Evolutionary conservation across 1,140 invertebrate genomes (phyloP).

Genomic region (Drosophila erecta): DNA sequence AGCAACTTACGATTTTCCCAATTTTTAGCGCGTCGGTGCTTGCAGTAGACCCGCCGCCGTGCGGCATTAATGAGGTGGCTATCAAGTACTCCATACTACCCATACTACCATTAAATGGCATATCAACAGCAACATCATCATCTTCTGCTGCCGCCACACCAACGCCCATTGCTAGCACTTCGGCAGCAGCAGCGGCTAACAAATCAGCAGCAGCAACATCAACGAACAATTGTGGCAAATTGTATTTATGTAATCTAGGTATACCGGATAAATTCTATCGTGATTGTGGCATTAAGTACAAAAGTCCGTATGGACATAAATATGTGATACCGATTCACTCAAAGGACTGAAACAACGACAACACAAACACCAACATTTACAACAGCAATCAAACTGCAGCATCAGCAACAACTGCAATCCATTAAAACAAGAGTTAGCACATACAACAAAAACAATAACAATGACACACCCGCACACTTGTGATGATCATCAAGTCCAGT

Average conservation of each 20-base stretch:
- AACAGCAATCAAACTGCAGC: conserved; percentile 46
- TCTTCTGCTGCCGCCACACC: conserved; percentile 46
- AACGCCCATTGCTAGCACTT: conserved; percentile 51
- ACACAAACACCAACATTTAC: conserved; percentile 50
- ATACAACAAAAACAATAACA: conserved; percentile 40
- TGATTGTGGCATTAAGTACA: conserved; percentile 92
- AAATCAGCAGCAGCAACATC: conserved; percentile 65
- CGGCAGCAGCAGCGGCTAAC: conserved; percentile 39
- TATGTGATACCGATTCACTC: conserved; percentile 94
- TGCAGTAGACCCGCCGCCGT: conserved; percentile 91
- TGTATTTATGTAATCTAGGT: conserved; percentile 94
- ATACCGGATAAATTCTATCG: conserved; percentile 91
- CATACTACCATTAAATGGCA: conserved; percentile 88
- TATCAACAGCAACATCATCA: conserved; percentile 77
- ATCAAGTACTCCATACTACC: conserved; percentile 91
- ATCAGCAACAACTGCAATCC: conserved; percentile 22
- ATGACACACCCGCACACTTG: conserved; percentile 58
- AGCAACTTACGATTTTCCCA: conserved; percentile 1
- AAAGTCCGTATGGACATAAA: conserved; percentile 94
- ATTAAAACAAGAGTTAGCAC: conserved; percentile 27
- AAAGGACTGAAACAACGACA: conserved; percentile 84
- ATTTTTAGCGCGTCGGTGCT: conserved; percentile 89
- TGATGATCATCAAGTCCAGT: conserved; percentile 82
- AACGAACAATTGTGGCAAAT: conserved; percentile 88
- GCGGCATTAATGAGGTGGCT: conserved; percentile 88